phyloP scores from a whole-genome alignment of 2,888 invertebrate species.

The Spodoptera exigua region DNA sequence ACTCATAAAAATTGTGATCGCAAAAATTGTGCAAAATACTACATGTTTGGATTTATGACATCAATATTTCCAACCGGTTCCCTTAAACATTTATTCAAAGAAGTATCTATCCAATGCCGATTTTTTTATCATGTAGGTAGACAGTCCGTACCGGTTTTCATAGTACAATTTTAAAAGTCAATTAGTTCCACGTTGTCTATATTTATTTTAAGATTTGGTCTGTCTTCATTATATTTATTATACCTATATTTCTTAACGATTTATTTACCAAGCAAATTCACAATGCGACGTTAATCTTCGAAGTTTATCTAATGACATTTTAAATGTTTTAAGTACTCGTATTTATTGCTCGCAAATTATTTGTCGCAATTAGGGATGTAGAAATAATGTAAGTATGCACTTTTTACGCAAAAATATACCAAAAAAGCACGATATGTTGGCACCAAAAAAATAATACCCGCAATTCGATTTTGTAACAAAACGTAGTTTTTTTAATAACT shows the following conservation, averaged over 20 bases:
- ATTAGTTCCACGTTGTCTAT: not conserved
- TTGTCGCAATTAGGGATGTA: too few relatives aligned
- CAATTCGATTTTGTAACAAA: not conserved
- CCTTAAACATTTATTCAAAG: too few relatives aligned
- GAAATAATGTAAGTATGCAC: too few relatives aligned
- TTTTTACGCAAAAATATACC: too few relatives aligned
- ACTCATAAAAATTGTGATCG: not conserved
- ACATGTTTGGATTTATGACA: not conserved
- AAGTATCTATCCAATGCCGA: not conserved
- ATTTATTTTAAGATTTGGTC: too few relatives aligned
- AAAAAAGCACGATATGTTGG: not conserved
- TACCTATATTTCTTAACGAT: too few relatives aligned
- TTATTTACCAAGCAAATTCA: too few relatives aligned
- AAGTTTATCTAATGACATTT: too few relatives aligned
- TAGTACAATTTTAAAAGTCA: not conserved
- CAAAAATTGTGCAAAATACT: not conserved
- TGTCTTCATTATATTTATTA: too few relatives aligned
- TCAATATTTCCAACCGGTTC: not conserved
- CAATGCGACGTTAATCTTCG: too few relatives aligned
- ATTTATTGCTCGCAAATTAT: too few relatives aligned
- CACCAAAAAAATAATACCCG: slow-evolving; percentile 18
- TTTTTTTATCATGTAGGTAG: slow-evolving; percentile 16
- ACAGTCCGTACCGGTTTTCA: slow-evolving; percentile 1
- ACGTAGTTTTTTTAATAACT: not conserved
- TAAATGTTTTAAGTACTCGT: too few relatives aligned